These are phyloP conservation scores for Nanger granti DNA, from an alignment of 2,113 vertebrate species.

Conservation along the genomic window DNA sequence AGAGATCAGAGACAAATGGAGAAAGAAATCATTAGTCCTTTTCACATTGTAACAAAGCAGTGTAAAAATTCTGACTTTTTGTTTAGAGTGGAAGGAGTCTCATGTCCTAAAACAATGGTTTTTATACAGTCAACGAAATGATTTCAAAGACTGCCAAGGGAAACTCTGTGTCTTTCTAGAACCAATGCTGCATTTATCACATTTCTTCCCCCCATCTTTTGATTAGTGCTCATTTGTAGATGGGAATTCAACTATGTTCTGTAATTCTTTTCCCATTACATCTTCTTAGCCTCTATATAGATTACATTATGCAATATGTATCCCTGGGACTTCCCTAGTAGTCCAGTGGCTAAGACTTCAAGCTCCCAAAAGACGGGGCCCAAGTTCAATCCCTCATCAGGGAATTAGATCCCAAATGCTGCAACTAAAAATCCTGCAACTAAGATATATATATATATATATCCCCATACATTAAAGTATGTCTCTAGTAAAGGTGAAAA, in stretches of 20 bases:
- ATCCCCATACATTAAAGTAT: neutral
- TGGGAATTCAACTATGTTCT: neutral
- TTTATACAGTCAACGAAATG: neutral
- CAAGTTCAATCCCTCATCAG: neutral
- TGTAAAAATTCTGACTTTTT: neutral
- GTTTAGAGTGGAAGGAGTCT: neutral
- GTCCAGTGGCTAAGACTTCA: neutral
- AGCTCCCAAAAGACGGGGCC: neutral
- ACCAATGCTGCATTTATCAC: neutral
- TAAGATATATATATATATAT: neutral
- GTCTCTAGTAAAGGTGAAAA: neutral
- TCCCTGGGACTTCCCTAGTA: neutral
- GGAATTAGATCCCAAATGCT: neutral
- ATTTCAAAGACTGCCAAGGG: neutral
- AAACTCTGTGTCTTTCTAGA: neutral
- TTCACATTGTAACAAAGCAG: neutral
- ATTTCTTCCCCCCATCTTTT: neutral
- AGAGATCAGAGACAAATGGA: neutral
- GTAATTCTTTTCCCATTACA: neutral
- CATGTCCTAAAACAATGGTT: neutral
- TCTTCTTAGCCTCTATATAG: neutral
- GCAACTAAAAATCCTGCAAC: neutral
- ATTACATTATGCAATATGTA: neutral
- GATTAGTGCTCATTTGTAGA: neutral
- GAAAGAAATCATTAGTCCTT: neutral